These are phyloP conservation scores for Henicopernis longicauda DNA, from an alignment of 2,113 vertebrate genomes.

Conservation along the genomic window DNA sequence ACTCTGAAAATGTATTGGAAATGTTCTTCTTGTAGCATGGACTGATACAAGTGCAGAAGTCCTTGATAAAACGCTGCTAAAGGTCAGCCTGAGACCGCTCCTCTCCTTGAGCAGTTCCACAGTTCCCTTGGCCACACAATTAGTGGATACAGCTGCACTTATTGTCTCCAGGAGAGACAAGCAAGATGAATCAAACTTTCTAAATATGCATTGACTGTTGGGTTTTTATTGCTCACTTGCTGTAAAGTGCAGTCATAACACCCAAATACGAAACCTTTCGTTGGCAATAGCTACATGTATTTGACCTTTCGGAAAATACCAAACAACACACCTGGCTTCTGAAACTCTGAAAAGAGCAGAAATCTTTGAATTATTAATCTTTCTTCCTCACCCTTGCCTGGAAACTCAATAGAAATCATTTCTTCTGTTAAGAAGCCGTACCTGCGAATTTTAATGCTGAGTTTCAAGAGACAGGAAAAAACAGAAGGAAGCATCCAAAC, in stretches of 20 bases:
- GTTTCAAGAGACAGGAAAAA: background rate
- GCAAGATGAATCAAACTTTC: background rate
- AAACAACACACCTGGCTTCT: background rate
- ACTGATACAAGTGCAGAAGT: background rate
- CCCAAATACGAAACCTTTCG: background rate
- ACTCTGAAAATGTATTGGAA: background rate
- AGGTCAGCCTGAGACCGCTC: background rate
- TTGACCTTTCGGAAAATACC: slow-evolving; percentile 33
- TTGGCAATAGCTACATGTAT: background rate
- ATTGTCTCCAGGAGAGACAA: background rate
- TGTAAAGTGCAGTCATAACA: background rate
- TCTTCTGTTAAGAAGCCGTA: background rate
- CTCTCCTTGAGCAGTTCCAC: background rate
- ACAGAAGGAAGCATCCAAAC: background rate
- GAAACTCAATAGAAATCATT: background rate
- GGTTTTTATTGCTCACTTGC: background rate
- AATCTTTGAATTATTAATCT: background rate
- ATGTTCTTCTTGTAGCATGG: background rate
- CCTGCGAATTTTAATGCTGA: background rate
- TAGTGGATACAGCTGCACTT: background rate
- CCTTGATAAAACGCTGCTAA: background rate
- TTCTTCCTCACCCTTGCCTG: background rate
- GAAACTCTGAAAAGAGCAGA: background rate
- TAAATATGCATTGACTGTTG: background rate
- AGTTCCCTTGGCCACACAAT: background rate